Percentiles rank a stretch among this genome's conserved stretches.
These are phyloP conservation scores for Benthosema pterotum DNA, from an alignment of 2,797 vertebrate species.

Conservation along the genomic window DNA sequence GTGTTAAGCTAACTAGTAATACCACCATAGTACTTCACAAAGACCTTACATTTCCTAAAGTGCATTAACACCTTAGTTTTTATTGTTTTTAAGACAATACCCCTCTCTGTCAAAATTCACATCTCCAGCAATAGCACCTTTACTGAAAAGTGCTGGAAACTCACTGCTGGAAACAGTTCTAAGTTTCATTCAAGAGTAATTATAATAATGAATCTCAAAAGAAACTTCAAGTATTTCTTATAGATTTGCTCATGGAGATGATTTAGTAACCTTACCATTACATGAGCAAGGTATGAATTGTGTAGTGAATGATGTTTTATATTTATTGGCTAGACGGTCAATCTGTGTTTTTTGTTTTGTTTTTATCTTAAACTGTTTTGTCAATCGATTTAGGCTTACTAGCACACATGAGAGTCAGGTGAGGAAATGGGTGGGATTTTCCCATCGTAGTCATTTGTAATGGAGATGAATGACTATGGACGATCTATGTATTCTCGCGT, in stretches of 20 bases:
- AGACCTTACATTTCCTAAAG: slow-evolving; percentile 28
- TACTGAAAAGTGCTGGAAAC: not conserved
- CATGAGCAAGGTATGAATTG: too few relatives aligned
- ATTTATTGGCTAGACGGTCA: too few relatives aligned
- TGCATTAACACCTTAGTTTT: slow-evolving; percentile 41
- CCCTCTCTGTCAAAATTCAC: not conserved
- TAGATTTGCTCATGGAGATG: too few relatives aligned
- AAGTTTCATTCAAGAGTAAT: too few relatives aligned
- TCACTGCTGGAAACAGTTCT: too few relatives aligned
- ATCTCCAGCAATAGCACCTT: not conserved
- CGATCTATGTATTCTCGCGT: slow-evolving; percentile 66
- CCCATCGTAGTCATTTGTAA: slow-evolving; percentile 74
- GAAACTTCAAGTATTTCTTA: too few relatives aligned
- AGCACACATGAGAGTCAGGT: slow-evolving; percentile 43
- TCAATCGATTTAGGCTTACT: not conserved
- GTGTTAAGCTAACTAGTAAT: slow-evolving; percentile 22
- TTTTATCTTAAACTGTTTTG: not conserved
- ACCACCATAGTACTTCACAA: slow-evolving; percentile 25
- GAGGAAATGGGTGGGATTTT: slow-evolving; percentile 74
- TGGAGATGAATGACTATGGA: slow-evolving; percentile 65
- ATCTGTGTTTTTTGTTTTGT: not conserved
- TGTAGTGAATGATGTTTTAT: too few relatives aligned
- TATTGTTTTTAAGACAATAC: slow-evolving; percentile 19
- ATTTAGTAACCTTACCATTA: too few relatives aligned
- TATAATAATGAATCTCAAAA: too few relatives aligned